phyloP scores from a whole-genome alignment of 2,888 invertebrate genomes.

The Tetragnatha montana region DNA sequence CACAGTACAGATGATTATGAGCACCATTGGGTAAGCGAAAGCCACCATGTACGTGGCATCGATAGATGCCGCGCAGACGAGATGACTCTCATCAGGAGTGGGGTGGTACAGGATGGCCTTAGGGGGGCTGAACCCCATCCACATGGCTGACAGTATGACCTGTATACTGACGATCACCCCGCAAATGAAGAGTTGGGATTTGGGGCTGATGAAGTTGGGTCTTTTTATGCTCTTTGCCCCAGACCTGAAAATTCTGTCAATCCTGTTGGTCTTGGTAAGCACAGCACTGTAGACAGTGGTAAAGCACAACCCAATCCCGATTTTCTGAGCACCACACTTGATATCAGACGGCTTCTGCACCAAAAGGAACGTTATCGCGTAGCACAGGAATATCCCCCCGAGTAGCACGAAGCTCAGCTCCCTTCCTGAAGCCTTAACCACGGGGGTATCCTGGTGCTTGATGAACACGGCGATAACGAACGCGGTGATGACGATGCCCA shows the following conservation, averaged over 20 bases:
- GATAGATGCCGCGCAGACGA: conserved; percentile 91
- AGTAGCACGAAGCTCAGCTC: conserved; percentile 77
- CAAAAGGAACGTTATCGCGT: conserved; percentile 77
- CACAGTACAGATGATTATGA: conserved; percentile 83
- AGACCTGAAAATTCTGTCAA: conserved; percentile 73
- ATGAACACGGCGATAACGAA: conserved; percentile 76
- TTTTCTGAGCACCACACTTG: conserved; percentile 76
- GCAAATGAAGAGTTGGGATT: conserved; percentile 77
- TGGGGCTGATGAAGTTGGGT: conserved; percentile 78
- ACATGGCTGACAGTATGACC: conserved; percentile 87
- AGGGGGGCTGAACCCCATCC: conserved; percentile 94
- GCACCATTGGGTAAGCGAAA: conserved; percentile 91
- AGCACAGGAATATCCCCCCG: conserved; percentile 77
- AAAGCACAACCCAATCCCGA: conserved; percentile 77
- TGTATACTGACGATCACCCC: conserved; percentile 75
- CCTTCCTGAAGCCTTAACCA: conserved; percentile 77
- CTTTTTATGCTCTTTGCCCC: conserved; percentile 76
- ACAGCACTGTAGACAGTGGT: conserved; percentile 77
- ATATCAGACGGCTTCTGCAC: conserved; percentile 75
- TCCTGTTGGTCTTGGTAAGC: conserved; percentile 77
- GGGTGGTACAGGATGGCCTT: conserved; percentile 93
- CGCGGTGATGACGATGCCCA: conserved; percentile 76
- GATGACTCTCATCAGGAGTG: conserved; percentile 91
- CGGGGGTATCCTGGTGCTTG: conserved; percentile 76
- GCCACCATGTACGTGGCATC: conserved; percentile 84